These are phyloP conservation scores for Pica pica DNA, from an alignment of 2,113 vertebrate genomes.

Conservation along the genomic window DNA sequence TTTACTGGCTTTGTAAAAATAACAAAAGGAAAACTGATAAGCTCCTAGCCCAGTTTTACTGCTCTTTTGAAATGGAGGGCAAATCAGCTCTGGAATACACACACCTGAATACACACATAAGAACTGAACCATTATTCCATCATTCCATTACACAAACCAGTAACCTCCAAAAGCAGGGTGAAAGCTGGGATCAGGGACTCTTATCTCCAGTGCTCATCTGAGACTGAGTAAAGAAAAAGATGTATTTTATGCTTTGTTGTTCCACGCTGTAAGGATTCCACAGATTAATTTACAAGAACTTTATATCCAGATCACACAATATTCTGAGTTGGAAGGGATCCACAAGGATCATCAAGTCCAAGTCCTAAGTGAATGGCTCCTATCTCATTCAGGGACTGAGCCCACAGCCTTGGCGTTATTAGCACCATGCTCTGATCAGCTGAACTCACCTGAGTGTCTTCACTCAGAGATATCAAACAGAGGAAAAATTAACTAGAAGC, in stretches of 20 bases:
- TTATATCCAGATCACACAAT: background rate
- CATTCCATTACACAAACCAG: background rate
- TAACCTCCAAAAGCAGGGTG: background rate
- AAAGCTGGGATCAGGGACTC: background rate
- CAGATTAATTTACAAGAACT: background rate
- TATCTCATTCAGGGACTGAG: background rate
- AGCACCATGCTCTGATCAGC: background rate
- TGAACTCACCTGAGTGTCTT: background rate
- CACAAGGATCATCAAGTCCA: background rate
- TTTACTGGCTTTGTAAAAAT: background rate
- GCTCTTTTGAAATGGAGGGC: background rate
- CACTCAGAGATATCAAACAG: background rate
- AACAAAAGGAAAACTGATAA: background rate
- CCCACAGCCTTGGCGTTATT: background rate
- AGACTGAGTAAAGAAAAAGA: background rate
- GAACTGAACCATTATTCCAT: background rate
- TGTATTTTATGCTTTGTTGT: background rate
- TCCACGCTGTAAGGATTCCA: background rate
- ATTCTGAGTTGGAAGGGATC: background rate
- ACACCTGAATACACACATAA: background rate
- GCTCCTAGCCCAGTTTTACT: background rate
- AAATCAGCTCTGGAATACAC: background rate
- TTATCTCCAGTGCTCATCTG: background rate
- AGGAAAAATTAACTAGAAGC: background rate
- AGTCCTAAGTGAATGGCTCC: background rate